phyloP scores from a whole-genome alignment of 2,888 invertebrate genomes.

The Cabera pusaria region DNA sequence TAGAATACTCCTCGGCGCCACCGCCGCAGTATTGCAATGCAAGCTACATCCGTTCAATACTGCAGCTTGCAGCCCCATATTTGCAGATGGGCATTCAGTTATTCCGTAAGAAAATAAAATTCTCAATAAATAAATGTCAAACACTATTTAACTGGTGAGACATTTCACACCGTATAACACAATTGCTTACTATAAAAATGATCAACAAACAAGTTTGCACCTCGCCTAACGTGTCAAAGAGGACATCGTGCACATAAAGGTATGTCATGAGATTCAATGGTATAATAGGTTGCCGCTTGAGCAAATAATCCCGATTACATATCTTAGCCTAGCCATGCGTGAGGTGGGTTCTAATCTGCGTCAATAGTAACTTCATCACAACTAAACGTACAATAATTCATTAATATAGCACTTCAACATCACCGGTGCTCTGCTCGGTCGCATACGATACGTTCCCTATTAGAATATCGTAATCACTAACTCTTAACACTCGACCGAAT shows the following conservation, averaged over 20 bases:
- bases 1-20: no score
- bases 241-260: slow-evolving; percentile 62
- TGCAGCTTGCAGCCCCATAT: slow-evolving; percentile 68
- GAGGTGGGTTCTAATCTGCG: slow-evolving; percentile 73
- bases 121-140: slow-evolving; percentile 83
- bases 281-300: slow-evolving; percentile 77
- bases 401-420: slow-evolving; percentile 57
- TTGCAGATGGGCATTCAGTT: slow-evolving; percentile 80
- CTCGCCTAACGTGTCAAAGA: slow-evolving; percentile 65
- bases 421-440: slow-evolving; percentile 62
- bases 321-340: slow-evolving; percentile 73
- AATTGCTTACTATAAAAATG: slow-evolving; percentile 81
- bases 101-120: slow-evolving; percentile 81
- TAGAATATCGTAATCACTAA: slow-evolving; percentile 54
- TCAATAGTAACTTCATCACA: slow-evolving; percentile 45
- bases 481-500: slow-evolving; percentile 60
- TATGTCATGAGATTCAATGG: slow-evolving; percentile 80
- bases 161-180: slow-evolving; percentile 79
- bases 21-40: slow-evolving; percentile 46
- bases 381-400: slow-evolving; percentile 41
- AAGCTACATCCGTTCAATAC: slow-evolving; percentile 46
- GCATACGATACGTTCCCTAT: slow-evolving; percentile 56
- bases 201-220: slow-evolving; percentile 81
- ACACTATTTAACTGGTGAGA: slow-evolving; percentile 77
- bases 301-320: slow-evolving; percentile 76